Evolutionary conservation across 2,113 vertebrate species (phyloP).

Genomic region (Pholis gunnellus): DNA sequence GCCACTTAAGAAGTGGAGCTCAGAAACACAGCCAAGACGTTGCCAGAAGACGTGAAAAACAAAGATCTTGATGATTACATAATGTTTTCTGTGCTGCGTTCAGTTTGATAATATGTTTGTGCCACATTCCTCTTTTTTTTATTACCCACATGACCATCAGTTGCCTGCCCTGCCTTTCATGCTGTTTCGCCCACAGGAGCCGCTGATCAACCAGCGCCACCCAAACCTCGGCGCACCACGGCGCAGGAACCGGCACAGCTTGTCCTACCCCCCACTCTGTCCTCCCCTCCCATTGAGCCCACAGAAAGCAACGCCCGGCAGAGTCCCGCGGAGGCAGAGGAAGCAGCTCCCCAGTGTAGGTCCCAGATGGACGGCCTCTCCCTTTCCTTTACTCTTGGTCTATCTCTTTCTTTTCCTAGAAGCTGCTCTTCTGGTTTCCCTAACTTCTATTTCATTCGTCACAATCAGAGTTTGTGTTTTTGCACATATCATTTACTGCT

Average conservation of each 20-base stretch:
- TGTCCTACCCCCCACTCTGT: conserved; percentile 18
- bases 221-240: conserved; percentile 59
- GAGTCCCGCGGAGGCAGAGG: conserved; percentile 37
- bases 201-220: conserved; percentile 45
- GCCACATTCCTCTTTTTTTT: not conserved
- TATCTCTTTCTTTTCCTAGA: conserved; percentile 41
- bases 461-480: conserved; percentile 16
- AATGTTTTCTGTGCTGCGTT: conserved; percentile 1
- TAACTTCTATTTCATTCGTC: not conserved
- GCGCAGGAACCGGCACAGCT: conserved; percentile 27
- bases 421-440: conserved; percentile 16
- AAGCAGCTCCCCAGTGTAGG: conserved; percentile 68
- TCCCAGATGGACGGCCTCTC: conserved; percentile 48
- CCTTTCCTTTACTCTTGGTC: conserved; percentile 7
- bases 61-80: conserved; percentile 2
- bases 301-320: conserved; percentile 41
- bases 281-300: conserved; percentile 44
- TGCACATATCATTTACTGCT: conserved; percentile 3
- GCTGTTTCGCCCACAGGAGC: conserved; percentile 49
- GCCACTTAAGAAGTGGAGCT: not conserved
- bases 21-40: not conserved
- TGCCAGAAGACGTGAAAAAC: conserved; percentile 16
- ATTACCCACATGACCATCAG: conserved; percentile 20
- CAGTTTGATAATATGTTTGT: conserved; percentile 5
- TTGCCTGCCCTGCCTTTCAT: conserved; percentile 34